Base-by-base conservation (phyloP, 92 coral and sea anemone genomes). In the Anthopleura xanthogrammica region DNA sequence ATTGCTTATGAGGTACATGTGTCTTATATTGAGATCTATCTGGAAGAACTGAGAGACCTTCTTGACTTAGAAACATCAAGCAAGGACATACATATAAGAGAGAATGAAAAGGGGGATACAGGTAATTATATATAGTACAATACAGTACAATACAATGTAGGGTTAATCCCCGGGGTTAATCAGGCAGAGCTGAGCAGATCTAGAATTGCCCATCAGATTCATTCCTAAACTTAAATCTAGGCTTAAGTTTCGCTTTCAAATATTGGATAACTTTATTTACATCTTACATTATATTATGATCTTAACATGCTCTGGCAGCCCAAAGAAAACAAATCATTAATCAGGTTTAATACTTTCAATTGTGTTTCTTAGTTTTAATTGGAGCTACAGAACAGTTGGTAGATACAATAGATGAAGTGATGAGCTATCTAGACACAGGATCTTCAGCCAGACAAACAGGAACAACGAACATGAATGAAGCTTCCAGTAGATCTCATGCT, bases 401-500 rank as follows among this genome's bases (percentile, higher is more conserved):
- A 8, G 89, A 87, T 77, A 85, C 90, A 12, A 88, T 95, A 2
- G 99, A 96, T 86, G 99, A 96, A 64, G 95, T 95, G n/a, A 89
- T 96, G 93, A 96, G 99, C 75, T 96, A 95, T 76, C 91, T 96
- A 68, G 99, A 96, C 78, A 80, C 90, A 5, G 99, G 99, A 43
- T 90, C 98, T 1, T 93, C 98, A 48, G 96, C 98, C 12, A 85
- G 99, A 36, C 99, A 96, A 60, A 89, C 93, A 19, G 99, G 99
- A 40, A 88, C 91, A 17, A 96, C 99, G 0, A 96, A 96, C 90
- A 94, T 96, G 99, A 96, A 96, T 80, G 99, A 96, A 82, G 95
- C 89, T 48, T 96, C 99, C 73, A 96, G 99, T 88, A 83, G 99
- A 92, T 96, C 99, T 11, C 99, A 96, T 82, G 93, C 99, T 8